Evolutionary conservation across 1,140 invertebrate genomes (phyloP).

Genomic region (Drosophila parvula): DNA sequence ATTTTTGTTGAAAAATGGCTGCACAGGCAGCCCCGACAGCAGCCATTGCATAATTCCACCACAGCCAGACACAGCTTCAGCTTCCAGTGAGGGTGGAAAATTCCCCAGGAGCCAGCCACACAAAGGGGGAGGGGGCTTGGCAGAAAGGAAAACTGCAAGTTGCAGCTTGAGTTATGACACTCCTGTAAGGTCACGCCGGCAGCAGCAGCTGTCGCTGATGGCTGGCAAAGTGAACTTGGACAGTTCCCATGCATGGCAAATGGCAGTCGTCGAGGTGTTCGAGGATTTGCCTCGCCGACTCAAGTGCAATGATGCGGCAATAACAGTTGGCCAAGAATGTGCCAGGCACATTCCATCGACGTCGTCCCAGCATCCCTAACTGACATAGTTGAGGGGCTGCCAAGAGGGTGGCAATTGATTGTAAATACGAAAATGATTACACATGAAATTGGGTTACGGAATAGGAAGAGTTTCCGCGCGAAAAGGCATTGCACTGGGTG

Average conservation of each 20-base stretch:
- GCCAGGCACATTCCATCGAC: constrained; percentile 21
- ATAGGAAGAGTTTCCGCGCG: neutral
- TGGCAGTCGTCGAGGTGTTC: constrained; percentile 62
- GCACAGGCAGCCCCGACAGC: constrained; percentile 37
- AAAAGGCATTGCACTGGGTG: neutral
- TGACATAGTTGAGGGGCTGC: constrained; percentile 24
- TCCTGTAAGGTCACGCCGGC: constrained; percentile 61
- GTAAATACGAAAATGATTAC: constrained; percentile 54
- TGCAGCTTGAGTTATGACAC: constrained; percentile 70
- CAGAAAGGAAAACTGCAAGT: constrained; percentile 14
- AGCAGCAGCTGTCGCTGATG: constrained; percentile 60
- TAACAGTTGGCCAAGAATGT: constrained; percentile 59
- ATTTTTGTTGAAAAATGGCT: no score
- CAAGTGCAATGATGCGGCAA: constrained; percentile 64
- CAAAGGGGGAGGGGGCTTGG: neutral
- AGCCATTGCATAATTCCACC: constrained; percentile 60
- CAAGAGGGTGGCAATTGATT: constrained; percentile 41
- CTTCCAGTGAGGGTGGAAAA: neutral
- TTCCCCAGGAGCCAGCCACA: constrained; percentile 2
- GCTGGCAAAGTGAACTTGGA: constrained; percentile 32
- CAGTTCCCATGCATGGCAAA: constrained; percentile 63
- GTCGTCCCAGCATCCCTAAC: neutral
- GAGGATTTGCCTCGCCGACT: constrained; percentile 43
- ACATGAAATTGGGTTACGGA: constrained; percentile 23
- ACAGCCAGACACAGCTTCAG: constrained; percentile 15